Percentiles rank a stretch among this genome's conserved stretches.
Evolutionary conservation across 2,888 invertebrate species (phyloP).

Genomic region (Andrena hattorfiana): DNA sequence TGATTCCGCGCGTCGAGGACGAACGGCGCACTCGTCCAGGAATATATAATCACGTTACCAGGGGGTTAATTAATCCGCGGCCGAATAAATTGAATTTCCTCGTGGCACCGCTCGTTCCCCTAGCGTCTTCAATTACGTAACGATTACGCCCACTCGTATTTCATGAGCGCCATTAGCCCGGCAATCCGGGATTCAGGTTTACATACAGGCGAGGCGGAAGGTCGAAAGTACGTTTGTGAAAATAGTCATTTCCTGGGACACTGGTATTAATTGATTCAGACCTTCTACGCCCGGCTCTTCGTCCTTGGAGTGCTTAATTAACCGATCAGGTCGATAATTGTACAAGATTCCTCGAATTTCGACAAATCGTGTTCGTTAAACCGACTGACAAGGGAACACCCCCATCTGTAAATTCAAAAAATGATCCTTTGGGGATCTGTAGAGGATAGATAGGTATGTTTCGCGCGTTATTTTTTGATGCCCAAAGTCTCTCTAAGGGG

Average conservation of each 20-base stretch:
- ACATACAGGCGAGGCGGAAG: constrained; percentile 29
- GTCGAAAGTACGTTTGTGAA: constrained; percentile 30
- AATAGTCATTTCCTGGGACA: constrained; percentile 38
- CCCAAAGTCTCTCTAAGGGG: too few species aligned
- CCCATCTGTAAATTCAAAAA: too few species aligned
- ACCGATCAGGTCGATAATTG: neutral
- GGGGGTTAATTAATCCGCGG: constrained; percentile 31
- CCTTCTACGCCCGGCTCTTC: neutral
- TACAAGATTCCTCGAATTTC: constrained; percentile 11
- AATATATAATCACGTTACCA: constrained; percentile 23
- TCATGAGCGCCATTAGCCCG: constrained; percentile 36
- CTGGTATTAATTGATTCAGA: constrained; percentile 42
- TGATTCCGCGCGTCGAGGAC: too few species aligned
- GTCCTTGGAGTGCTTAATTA: constrained; percentile 28
- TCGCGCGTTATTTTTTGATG: too few species aligned
- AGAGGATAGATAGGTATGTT: too few species aligned
- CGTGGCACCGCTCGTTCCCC: neutral
- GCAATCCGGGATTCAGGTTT: constrained; percentile 31
- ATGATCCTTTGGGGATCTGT: too few species aligned
- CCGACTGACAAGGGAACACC: too few species aligned
- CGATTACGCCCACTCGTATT: constrained; percentile 47
- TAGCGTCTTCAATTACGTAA: constrained; percentile 53
- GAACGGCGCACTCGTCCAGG: neutral
- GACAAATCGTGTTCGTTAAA: neutral
- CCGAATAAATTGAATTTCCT: constrained; percentile 39